Percentiles rank a stretch among this genome's conserved stretches.
Evolutionary conservation across 2,113 vertebrate genomes (phyloP).

Genomic region (Corythornis madagascariensis): DNA sequence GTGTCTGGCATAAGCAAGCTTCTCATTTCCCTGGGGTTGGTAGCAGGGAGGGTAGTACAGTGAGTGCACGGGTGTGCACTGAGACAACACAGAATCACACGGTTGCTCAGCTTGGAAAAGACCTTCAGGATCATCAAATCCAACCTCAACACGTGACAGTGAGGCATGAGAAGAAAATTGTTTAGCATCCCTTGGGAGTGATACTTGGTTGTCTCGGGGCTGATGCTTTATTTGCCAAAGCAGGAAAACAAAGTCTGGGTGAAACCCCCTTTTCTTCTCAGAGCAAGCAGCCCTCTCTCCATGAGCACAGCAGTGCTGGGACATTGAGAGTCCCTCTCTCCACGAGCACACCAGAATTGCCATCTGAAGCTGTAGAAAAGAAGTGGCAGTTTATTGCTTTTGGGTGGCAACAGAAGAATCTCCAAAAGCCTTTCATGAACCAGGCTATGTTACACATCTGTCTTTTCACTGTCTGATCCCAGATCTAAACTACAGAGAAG

Average conservation of each 20-base stretch:
- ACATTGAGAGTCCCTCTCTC: neutral
- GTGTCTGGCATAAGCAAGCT: neutral
- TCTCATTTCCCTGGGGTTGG: neutral
- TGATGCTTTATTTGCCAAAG: neutral
- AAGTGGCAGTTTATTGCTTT: neutral
- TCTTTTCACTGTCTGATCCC: neutral
- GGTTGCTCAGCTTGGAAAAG: too few species aligned
- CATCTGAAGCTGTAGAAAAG: neutral
- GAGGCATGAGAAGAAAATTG: neutral
- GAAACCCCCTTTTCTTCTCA: neutral
- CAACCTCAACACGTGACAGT: neutral
- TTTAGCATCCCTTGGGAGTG: neutral
- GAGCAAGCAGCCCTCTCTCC: neutral
- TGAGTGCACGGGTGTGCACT: fast-evolving
- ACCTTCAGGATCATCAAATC: too few species aligned
- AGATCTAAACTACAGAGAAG: neutral
- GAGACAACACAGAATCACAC: neutral
- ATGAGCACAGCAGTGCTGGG: neutral
- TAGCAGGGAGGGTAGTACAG: neutral
- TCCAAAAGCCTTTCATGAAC: neutral
- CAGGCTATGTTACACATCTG: neutral
- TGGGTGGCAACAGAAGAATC: neutral
- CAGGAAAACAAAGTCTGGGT: neutral
- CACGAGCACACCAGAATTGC: neutral
- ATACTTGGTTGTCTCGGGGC: neutral